Conservation (phyloP, 2,113 vertebrate species). For the Strix uralensis region DNA sequence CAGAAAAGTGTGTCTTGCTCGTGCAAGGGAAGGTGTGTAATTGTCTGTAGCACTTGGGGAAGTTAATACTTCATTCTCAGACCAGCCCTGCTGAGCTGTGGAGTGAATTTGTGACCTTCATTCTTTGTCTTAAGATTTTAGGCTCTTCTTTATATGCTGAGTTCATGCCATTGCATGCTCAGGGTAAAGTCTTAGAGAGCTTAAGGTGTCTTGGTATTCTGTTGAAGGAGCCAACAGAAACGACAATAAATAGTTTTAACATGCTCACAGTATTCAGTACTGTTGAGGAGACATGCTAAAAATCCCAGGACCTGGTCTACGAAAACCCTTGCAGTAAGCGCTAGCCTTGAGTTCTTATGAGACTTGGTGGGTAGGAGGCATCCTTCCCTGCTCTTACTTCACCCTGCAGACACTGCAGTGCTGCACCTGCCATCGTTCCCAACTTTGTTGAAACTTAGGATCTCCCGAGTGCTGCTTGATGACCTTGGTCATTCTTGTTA, state of each 20-base stretch:
- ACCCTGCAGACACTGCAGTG: not conserved
- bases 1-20: not conserved
- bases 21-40: not conserved
- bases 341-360: not conserved
- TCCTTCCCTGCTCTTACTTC: not conserved
- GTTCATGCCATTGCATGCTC: not conserved
- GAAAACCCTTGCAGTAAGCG: not conserved
- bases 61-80: not conserved
- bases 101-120: not conserved
- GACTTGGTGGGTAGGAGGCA: not conserved
- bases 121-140: not conserved
- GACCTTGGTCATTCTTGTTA: not conserved
- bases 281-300: not conserved
- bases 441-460: not conserved
- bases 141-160: not conserved
- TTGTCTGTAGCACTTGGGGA: not conserved
- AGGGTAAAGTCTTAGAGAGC: not conserved
- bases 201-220: not conserved
- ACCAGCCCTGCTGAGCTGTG: not conserved
- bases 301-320: not conserved
- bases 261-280: not conserved
- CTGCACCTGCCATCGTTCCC: constrained; percentile 2
- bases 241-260: not conserved
- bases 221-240: not conserved
- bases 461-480: not conserved